phyloP scores from a whole-genome alignment of 2,888 invertebrate genomes.

The Melanostoma mellinum region DNA sequence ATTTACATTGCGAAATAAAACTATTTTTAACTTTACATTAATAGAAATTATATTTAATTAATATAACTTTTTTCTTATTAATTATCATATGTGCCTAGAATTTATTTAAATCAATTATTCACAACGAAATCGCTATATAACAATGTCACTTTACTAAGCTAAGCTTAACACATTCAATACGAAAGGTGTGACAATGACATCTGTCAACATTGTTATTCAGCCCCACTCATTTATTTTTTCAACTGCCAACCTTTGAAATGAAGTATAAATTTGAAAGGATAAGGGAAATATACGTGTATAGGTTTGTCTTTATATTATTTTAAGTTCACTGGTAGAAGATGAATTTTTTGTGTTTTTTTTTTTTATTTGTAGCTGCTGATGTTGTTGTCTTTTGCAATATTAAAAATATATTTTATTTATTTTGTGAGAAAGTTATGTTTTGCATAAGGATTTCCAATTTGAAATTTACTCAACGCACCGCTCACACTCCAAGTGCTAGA shows the following conservation, averaged over 20 bases:
- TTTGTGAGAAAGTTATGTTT: slow-evolving; percentile 39
- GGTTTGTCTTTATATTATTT: background rate
- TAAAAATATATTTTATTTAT: slow-evolving; percentile 60
- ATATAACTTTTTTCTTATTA: slow-evolving; percentile 22
- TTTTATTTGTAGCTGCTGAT: slow-evolving; percentile 15
- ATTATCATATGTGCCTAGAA: slow-evolving; percentile 41
- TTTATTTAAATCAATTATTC: slow-evolving; percentile 60
- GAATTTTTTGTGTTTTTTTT: slow-evolving; percentile 2
- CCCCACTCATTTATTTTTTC: slow-evolving; percentile 25
- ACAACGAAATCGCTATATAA: slow-evolving; percentile 54
- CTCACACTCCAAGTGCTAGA: slow-evolving; percentile 25
- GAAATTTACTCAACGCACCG: slow-evolving; percentile 34
- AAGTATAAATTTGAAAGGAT: slow-evolving; percentile 32
- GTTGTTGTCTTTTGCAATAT: slow-evolving; percentile 52
- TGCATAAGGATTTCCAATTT: slow-evolving; percentile 4
- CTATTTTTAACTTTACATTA: slow-evolving; percentile 12
- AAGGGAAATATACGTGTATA: slow-evolving; percentile 26
- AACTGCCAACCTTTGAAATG: slow-evolving; percentile 24
- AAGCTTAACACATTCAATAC: background rate
- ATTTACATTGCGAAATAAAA: slow-evolving; percentile 65
- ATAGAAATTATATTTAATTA: slow-evolving; percentile 45
- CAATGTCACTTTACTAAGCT: slow-evolving; percentile 48
- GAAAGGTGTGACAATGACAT: background rate
- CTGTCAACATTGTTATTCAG: slow-evolving; percentile 38
- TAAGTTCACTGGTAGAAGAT: slow-evolving; percentile 33